A percentile compares a stretch with the other conserved stretches of the same genome.
Conservation (phyloP, 2,797 vertebrate genomes). For the Acanthornis magna region DNA sequence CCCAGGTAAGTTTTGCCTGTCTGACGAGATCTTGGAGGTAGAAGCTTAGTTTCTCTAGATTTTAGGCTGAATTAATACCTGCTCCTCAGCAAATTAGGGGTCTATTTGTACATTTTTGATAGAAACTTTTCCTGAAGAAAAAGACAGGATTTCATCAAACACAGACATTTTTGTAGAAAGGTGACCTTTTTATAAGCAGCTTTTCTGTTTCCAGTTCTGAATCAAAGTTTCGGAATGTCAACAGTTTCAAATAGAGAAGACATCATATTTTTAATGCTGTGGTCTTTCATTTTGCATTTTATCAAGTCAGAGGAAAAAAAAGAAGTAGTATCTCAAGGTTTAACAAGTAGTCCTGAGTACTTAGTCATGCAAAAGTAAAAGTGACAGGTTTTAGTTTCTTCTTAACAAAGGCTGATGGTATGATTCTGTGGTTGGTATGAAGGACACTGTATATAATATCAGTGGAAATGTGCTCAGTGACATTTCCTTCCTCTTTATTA, state of each 20-base stretch:
- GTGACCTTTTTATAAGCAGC: neutral
- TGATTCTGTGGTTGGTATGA: neutral
- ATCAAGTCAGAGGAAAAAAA: neutral
- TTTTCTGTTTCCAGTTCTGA: neutral
- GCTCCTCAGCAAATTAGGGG: neutral
- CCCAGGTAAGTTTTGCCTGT: neutral
- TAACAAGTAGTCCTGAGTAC: neutral
- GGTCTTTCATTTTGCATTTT: neutral
- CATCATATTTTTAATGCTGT: neutral
- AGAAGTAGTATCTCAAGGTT: neutral
- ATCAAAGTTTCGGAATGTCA: neutral
- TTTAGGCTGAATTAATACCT: neutral
- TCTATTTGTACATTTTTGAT: neutral
- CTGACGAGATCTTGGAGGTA: neutral
- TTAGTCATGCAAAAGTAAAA: neutral
- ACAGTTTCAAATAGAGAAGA: neutral
- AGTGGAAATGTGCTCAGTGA: neutral
- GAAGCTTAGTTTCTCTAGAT: neutral
- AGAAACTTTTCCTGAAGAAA: neutral
- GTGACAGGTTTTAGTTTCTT: slow-evolving; percentile 5
- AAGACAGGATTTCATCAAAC: neutral
- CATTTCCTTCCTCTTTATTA: neutral
- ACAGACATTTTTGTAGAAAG: neutral
- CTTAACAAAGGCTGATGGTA: neutral
- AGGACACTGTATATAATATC: neutral